phyloP scores from a whole-genome alignment of 1,140 invertebrate genomes.

The Diuraphis noxia region DNA sequence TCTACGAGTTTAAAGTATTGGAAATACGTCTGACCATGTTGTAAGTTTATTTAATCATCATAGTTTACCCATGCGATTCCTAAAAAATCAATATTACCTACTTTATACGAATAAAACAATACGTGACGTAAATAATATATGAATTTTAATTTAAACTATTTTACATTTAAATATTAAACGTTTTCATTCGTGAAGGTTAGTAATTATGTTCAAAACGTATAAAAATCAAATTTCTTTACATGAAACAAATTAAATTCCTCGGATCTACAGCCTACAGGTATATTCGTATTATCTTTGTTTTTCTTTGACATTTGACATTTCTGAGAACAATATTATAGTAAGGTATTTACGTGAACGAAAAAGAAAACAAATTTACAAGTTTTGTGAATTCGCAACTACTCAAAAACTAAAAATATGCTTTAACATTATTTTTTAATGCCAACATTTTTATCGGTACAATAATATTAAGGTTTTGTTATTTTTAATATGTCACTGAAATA shows the following conservation, averaged over 20 bases:
- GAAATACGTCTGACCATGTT: neutral
- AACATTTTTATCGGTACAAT: neutral
- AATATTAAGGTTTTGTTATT: constrained; percentile 19
- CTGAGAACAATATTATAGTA: neutral
- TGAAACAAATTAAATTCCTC: neutral
- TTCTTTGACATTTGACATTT: neutral
- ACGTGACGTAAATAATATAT: neutral
- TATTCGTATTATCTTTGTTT: neutral
- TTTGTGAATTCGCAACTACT: neutral
- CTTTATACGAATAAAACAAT: neutral
- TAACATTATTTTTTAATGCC: neutral
- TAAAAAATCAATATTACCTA: neutral
- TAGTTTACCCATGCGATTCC: neutral
- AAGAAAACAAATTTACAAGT: constrained; percentile 23
- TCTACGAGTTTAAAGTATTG: neutral
- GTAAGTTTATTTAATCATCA: neutral
- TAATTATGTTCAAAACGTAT: neutral
- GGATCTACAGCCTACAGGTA: neutral
- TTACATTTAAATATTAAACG: neutral
- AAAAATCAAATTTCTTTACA: neutral
- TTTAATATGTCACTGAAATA: constrained; percentile 14
- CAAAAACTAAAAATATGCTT: neutral
- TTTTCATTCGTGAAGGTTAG: neutral
- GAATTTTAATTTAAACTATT: neutral
- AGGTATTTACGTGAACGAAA: neutral